Evolutionary conservation across 2,113 vertebrate species (phyloP).

Genomic region (Sclerurus mexicanus): DNA sequence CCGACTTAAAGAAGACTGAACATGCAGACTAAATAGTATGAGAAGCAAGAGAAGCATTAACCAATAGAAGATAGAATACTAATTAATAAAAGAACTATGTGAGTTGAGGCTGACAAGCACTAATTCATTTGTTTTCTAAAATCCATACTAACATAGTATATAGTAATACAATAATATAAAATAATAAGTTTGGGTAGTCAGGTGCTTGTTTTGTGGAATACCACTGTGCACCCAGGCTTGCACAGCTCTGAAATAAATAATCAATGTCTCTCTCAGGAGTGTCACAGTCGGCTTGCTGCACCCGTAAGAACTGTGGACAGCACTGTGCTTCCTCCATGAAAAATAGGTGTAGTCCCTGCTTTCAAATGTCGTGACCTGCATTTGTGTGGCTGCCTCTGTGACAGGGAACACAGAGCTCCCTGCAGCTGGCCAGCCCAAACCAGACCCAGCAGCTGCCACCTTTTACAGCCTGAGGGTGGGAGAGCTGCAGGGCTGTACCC

Average conservation of each 20-base stretch:
- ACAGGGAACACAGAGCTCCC: not conserved
- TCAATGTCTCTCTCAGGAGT: not conserved
- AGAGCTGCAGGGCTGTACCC: not conserved
- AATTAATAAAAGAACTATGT: not conserved
- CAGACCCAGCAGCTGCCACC: not conserved
- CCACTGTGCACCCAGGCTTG: not conserved
- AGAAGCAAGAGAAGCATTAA: not conserved
- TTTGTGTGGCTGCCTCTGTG: not conserved
- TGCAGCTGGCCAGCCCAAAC: not conserved
- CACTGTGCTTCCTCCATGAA: not conserved
- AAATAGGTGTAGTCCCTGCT: rapidly evolving
- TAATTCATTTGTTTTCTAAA: not conserved
- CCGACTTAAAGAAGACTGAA: not conserved
- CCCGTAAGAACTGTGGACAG: not conserved
- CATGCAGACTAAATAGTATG: not conserved
- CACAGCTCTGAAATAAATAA: not conserved
- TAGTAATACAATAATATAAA: not conserved
- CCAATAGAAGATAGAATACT: not conserved
- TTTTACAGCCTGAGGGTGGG: not conserved
- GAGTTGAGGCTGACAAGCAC: too few species aligned
- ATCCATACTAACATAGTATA: not conserved
- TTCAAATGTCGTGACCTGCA: not conserved
- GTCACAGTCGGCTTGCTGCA: not conserved
- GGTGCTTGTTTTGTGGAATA: not conserved
- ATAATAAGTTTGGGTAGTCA: not conserved